Conservation (phyloP, 2,113 vertebrate species). For the Tragelaphus buxtoni region DNA sequence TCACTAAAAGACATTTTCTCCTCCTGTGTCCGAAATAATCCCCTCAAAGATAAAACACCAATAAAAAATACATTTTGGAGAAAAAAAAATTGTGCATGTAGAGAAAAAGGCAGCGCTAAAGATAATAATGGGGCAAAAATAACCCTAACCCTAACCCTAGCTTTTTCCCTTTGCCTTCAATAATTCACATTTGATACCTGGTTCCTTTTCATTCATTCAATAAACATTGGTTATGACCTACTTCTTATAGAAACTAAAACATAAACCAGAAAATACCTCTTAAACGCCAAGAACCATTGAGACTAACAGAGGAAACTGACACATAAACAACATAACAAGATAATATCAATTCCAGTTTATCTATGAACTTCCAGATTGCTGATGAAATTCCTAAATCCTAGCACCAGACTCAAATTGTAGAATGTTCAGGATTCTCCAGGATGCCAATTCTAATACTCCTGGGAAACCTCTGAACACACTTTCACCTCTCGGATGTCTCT, state of each 20-base stretch:
- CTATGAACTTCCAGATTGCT: not conserved
- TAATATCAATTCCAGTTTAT: not conserved
- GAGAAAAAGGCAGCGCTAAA: not conserved
- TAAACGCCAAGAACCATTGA: not conserved
- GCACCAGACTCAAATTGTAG: not conserved
- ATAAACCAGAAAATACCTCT: not conserved
- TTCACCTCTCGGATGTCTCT: not conserved
- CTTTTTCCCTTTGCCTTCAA: not conserved
- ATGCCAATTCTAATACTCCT: not conserved
- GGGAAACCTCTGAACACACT: not conserved
- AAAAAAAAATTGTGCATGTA: not conserved
- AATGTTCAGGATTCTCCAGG: not conserved
- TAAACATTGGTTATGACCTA: not conserved
- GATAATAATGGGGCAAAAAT: not conserved
- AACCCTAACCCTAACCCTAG: too few species aligned
- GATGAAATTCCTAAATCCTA: not conserved
- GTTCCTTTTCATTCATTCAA: not conserved
- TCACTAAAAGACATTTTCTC: not conserved
- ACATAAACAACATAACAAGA: not conserved
- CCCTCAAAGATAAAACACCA: not conserved
- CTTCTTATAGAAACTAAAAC: constrained; percentile 13
- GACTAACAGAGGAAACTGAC: not conserved
- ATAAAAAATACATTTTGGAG: not conserved
- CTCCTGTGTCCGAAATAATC: not conserved
- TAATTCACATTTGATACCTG: not conserved